Evolutionary conservation across 2,113 vertebrate genomes (phyloP), one percentile per base, ranked within the genome.

Genomic region (Crotalus helleri): DNA sequence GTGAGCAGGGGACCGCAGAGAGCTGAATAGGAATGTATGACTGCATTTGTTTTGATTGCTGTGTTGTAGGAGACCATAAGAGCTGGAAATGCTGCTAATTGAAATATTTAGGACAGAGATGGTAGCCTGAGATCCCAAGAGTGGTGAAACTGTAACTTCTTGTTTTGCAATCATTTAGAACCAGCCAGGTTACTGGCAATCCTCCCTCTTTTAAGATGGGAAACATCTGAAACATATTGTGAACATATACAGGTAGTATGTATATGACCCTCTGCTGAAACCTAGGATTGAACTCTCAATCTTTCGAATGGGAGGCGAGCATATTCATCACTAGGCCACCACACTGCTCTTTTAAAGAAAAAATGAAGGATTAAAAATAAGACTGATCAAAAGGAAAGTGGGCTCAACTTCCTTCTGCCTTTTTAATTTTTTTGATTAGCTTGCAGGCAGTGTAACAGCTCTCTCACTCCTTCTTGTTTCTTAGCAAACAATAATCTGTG

Each of bases 1-100:
- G 57, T 94, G 96, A 95, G 96, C 96, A 96, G 93, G 93, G 94
- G 95, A 96, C 54, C 90, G 96, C 91, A 95, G 96, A 94, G 95
- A 94, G 97, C 96, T 96, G 95, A 87, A 64, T 51, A 51, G 54
- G 46, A 85, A 44, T n/a, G 44, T 8, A 12, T 49, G 9, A 39
- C 1, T 85, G 26, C 39, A 33, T 88, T 88, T 33, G 51, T 74
- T 44, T 58, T 29, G 7, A 39, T 49, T 53, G 9, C 53, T 61
- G 17, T 44, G 17, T 81, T 9, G 7, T 81, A 81, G 33, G 2
- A 39, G 17, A 44, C 39, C 17, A 21, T 39, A 19, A 81, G 17
- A 81, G 17, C 33, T 81, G 33, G 74, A 81, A 81, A 81, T 81
- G 17, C 2, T 81, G n/a, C 69, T 74, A 7, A 13, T 7, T 39